Evolutionary conservation across 2,113 vertebrate genomes (phyloP).

Genomic region (Dendropsophus ebraccatus): DNA sequence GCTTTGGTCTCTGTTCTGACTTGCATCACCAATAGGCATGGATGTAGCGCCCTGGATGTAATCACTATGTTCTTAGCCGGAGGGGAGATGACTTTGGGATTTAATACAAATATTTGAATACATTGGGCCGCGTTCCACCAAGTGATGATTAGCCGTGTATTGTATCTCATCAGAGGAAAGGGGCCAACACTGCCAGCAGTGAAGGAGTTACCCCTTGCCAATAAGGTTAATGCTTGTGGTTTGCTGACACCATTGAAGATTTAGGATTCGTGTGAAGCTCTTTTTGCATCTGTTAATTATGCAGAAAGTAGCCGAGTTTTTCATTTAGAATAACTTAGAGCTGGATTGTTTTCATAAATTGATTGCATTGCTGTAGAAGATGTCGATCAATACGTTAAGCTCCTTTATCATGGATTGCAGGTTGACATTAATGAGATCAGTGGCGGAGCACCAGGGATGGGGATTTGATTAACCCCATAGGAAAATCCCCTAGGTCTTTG

Average conservation of each 20-base stretch:
- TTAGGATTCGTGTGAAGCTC: constrained; percentile 20
- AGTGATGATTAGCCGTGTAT: neutral
- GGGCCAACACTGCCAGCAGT: neutral
- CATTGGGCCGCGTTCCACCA: neutral
- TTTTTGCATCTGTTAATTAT: constrained; percentile 43
- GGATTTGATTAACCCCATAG: constrained; percentile 36
- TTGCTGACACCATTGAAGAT: constrained; percentile 40
- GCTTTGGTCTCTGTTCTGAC: neutral
- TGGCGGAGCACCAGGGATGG: neutral
- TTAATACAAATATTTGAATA: neutral
- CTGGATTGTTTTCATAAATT: constrained; percentile 56
- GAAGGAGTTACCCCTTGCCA: constrained; percentile 7
- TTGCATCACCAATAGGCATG: neutral
- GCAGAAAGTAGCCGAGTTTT: constrained; percentile 32
- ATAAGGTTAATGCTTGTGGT: constrained; percentile 40
- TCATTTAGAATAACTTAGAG: constrained; percentile 42
- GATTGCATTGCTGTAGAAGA: constrained; percentile 54
- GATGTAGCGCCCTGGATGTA: neutral
- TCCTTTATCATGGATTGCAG: constrained; percentile 50
- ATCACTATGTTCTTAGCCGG: neutral
- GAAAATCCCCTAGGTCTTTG: neutral
- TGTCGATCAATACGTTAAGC: constrained; percentile 52
- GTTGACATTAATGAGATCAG: constrained; percentile 48
- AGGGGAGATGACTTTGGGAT: neutral
- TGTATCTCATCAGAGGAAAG: neutral